Evolutionary conservation across 2,888 invertebrate genomes (phyloP), one percentile per base, ranked within the genome.

Genomic region (Orchestes rusci): DNA sequence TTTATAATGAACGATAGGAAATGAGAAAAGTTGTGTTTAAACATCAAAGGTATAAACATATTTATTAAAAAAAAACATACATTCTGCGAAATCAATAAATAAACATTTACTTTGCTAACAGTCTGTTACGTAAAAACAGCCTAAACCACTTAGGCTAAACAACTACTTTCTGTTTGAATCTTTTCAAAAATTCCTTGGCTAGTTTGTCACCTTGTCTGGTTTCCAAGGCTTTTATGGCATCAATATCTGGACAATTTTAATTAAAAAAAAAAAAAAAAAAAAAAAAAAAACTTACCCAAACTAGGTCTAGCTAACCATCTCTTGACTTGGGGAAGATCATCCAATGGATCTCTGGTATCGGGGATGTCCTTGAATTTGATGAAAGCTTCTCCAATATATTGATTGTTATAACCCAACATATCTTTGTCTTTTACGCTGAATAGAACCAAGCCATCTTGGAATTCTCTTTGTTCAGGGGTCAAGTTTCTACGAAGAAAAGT

Each of bases 401-500:
- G 90, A 66, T 92, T 93, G 58, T 82, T 80, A 65, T 92, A 80
- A 39, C 90, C 85, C 67, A 95, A 80, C 68, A 94, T 81, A 69
- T 97, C 96, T 67, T 93, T 92, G 70, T 97, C 97, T 73, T 97
- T 97, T 10, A 97, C 77, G 53, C 91, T 86, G 62, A 99, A 88
- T 53, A 88, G 77, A 43, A 97, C 67, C 53, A 93, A 70, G 0
- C 81, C 91, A 55, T 87, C 79, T 27, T 77, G 62, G 4, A 74
- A 59, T 27, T 71, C 70, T 40, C 80, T 80, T 65, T 90, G 89
- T 42, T 84, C 86, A n/a, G 76, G 66, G 3, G 76, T 77, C 29
- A 94, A 68, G 34, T 75, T 73, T 59, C 88, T 88, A 60, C 7
- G 16, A 33, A 23, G 23, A 23, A 23, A 23, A 7, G 23, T 10